Percentiles rank a stretch among this genome's conserved stretches.
phyloP scores from a whole-genome alignment of 2,888 invertebrate species.

The Megamerina dolium region DNA sequence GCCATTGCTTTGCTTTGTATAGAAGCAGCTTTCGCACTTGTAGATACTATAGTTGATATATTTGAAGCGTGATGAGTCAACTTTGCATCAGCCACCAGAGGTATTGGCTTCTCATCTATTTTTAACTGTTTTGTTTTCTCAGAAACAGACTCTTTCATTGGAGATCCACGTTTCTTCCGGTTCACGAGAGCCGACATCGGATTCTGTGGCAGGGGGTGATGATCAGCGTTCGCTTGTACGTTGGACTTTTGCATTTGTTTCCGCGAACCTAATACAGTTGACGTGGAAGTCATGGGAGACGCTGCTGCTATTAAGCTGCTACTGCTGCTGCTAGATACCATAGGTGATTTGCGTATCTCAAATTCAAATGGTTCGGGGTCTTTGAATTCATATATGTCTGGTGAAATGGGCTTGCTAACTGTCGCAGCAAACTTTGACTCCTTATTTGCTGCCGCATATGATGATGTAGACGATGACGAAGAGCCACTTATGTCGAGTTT shows the following conservation, averaged over 20 bases:
- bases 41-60: slow-evolving; percentile 6
- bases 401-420: slow-evolving; percentile 21
- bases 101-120: slow-evolving; percentile 22
- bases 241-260: slow-evolving; percentile 7
- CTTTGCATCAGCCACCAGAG: slow-evolving; percentile 22
- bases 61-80: slow-evolving; percentile 14
- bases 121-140: slow-evolving; percentile 36
- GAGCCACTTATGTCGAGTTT: slow-evolving; percentile 40
- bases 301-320: slow-evolving; percentile 1
- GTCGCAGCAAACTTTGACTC: slow-evolving; percentile 20
- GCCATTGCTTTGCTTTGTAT: slow-evolving; percentile 13
- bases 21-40: slow-evolving; percentile 7
- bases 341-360: slow-evolving; percentile 56
- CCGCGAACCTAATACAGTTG: not conserved
- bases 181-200: slow-evolving; percentile 23
- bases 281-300: slow-evolving; percentile 5
- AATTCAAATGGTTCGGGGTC: slow-evolving; percentile 85
- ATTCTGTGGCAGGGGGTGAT: slow-evolving; percentile 16
- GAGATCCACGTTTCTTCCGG: slow-evolving; percentile 40
- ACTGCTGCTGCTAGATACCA: slow-evolving; percentile 10
- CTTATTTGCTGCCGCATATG: slow-evolving; percentile 17
- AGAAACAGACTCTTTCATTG: slow-evolving; percentile 34
- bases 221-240: slow-evolving; percentile 9
- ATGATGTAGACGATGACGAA: slow-evolving; percentile 18
- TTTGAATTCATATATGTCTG: slow-evolving; percentile 81